Percentiles rank a stretch among this genome's conserved stretches.
phyloP scores from a whole-genome alignment of 2,113 vertebrate species.

The Mobula hypostoma region DNA sequence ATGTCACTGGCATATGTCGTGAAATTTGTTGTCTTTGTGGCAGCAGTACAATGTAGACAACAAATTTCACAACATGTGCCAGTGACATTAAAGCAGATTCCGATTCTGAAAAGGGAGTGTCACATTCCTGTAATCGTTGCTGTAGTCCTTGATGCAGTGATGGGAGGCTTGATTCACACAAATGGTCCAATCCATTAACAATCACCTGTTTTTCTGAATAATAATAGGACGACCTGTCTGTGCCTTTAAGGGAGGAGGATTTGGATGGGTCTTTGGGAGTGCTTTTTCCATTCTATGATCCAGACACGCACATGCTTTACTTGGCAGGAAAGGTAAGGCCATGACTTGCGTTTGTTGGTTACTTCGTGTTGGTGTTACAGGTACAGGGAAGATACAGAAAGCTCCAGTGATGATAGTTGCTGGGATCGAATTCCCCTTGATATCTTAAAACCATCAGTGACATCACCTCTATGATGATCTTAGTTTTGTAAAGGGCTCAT shows the following conservation, averaged over 20 bases:
- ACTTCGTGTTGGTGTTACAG: not conserved
- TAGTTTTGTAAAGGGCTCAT: too few relatives aligned
- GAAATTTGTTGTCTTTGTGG: too few relatives aligned
- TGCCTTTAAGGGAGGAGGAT: slow-evolving; percentile 77
- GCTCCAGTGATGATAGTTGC: too few relatives aligned
- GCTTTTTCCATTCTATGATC: slow-evolving; percentile 80
- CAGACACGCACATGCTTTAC: slow-evolving; percentile 81
- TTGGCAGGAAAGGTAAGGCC: slow-evolving; percentile 77
- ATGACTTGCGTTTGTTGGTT: too few relatives aligned
- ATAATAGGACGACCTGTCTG: slow-evolving; percentile 71
- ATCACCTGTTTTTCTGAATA: not conserved
- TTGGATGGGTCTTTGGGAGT: slow-evolving; percentile 78
- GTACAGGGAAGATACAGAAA: too few relatives aligned
- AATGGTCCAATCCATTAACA: not conserved
- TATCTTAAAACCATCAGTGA: too few relatives aligned
- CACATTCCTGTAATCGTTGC: not conserved
- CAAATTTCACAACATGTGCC: too few relatives aligned
- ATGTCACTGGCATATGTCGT: too few relatives aligned
- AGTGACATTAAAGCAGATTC: too few relatives aligned
- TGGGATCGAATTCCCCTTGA: too few relatives aligned
- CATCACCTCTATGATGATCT: too few relatives aligned
- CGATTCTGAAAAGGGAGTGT: not conserved
- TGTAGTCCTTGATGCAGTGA: not conserved
- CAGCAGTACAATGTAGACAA: too few relatives aligned
- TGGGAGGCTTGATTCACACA: not conserved